These are phyloP conservation scores for Falco concolor DNA, from an alignment of 2,797 vertebrate genomes.

Conservation along the genomic window DNA sequence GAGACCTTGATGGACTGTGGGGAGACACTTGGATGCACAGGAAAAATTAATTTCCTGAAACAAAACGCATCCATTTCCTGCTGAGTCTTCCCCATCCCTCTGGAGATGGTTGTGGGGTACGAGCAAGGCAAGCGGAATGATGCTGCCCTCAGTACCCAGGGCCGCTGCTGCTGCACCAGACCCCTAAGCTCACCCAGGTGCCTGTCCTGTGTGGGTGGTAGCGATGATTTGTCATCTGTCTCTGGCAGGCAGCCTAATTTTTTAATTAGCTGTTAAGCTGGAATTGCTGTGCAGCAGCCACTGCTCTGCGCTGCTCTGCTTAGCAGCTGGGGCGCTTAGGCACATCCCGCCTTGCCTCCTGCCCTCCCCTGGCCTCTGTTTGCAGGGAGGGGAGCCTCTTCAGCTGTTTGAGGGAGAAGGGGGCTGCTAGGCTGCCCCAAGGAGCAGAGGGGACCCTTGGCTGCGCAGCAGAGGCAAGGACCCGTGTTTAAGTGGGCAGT, in stretches of 20 bases:
- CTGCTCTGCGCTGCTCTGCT: background rate
- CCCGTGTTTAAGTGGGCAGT: background rate
- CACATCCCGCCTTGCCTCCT: rapidly evolving
- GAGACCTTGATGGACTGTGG: background rate
- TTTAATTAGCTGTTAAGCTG: conserved; percentile 30
- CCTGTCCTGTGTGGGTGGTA: background rate
- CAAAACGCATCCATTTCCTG: background rate
- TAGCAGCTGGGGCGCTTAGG: rapidly evolving
- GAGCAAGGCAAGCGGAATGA: rapidly evolving
- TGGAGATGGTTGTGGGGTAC: background rate
- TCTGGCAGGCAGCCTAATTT: background rate
- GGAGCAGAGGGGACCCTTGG: background rate
- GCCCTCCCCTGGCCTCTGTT: background rate
- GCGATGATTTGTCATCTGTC: background rate
- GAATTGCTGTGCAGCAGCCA: background rate
- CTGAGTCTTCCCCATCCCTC: background rate
- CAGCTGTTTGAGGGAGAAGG: background rate
- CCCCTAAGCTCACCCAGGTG: background rate
- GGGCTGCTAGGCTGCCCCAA: background rate
- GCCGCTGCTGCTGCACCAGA: background rate
- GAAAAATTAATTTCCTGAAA: conserved; percentile 22
- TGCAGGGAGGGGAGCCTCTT: background rate
- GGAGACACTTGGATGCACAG: background rate
- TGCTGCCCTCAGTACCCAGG: background rate
- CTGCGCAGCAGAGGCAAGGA: background rate